A percentile compares a stretch with the other conserved stretches of the same genome.
These are phyloP conservation scores for Potamarius usumacintae DNA, from an alignment of 2,113 vertebrate genomes.

Conservation along the genomic window DNA sequence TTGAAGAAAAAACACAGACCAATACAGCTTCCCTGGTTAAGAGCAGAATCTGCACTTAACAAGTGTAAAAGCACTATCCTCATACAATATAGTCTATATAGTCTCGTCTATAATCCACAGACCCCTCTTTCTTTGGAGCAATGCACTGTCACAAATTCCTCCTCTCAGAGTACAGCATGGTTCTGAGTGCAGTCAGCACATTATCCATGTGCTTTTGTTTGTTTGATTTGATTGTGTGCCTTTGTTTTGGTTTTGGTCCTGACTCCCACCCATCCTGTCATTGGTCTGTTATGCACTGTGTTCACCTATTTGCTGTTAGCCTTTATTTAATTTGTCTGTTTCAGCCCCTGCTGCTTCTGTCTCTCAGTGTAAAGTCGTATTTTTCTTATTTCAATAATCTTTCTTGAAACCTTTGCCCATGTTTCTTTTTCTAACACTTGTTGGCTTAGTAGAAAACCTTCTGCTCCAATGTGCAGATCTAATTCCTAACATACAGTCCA, in stretches of 20 bases:
- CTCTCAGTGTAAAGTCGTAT: background rate
- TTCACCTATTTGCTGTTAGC: background rate
- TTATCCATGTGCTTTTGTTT: background rate
- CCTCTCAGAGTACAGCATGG: background rate
- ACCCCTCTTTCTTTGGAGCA: background rate
- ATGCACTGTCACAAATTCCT: background rate
- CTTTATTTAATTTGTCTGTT: too few relatives aligned
- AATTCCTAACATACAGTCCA: background rate
- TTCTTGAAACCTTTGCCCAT: background rate
- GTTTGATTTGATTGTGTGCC: too few relatives aligned
- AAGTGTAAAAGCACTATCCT: background rate
- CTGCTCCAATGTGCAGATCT: too few relatives aligned
- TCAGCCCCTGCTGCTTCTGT: background rate
- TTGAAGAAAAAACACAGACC: constrained; percentile 47
- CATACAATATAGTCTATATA: background rate
- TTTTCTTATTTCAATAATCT: background rate
- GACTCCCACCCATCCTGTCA: background rate
- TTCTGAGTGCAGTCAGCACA: background rate
- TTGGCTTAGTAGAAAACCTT: background rate
- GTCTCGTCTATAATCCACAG: background rate
- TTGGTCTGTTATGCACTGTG: background rate
- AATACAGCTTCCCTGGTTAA: constrained; percentile 34
- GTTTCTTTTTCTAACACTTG: background rate
- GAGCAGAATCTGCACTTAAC: background rate
- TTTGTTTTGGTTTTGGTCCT: background rate